phyloP scores from a whole-genome alignment of 2,888 invertebrate genomes.

The Drosophila cracens region DNA sequence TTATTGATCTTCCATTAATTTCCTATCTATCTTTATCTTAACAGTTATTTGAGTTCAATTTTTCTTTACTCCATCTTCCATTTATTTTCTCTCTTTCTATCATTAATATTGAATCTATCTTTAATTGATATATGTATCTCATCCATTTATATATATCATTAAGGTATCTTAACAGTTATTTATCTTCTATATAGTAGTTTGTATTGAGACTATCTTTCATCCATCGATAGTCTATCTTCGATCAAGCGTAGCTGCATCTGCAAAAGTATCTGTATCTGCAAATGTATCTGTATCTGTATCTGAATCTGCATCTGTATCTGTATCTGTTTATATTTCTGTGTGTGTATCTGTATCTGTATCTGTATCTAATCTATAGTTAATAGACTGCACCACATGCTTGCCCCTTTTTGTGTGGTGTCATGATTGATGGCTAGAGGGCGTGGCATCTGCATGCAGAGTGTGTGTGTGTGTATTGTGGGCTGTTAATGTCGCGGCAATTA shows the following conservation, averaged over 20 bases:
- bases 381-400: conserved; percentile 12
- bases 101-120: neutral
- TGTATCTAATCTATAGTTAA: conserved; percentile 36
- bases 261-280: neutral
- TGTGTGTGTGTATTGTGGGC: conserved; percentile 29
- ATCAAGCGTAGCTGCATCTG: neutral
- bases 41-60: neutral
- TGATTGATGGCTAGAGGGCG: conserved; percentile 32
- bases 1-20: neutral
- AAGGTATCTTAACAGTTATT: neutral
- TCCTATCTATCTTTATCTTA: neutral
- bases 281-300: conserved; percentile 6
- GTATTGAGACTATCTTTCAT: neutral
- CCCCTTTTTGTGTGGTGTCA: conserved; percentile 17
- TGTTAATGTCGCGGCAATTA: conserved; percentile 57
- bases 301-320: neutral
- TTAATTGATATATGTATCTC: neutral
- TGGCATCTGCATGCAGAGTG: conserved; percentile 15
- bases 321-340: conserved; percentile 14
- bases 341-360: neutral
- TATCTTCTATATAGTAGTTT: neutral
- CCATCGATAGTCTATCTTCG: neutral
- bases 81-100: neutral
- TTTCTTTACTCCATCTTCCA: neutral
- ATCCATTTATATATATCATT: neutral